Percentiles rank a stretch among this genome's conserved stretches.
These are phyloP conservation scores for Halichondria panicea DNA, from an alignment of 37 sponge, comb jelly and placozoan species.

Conservation along the genomic window DNA sequence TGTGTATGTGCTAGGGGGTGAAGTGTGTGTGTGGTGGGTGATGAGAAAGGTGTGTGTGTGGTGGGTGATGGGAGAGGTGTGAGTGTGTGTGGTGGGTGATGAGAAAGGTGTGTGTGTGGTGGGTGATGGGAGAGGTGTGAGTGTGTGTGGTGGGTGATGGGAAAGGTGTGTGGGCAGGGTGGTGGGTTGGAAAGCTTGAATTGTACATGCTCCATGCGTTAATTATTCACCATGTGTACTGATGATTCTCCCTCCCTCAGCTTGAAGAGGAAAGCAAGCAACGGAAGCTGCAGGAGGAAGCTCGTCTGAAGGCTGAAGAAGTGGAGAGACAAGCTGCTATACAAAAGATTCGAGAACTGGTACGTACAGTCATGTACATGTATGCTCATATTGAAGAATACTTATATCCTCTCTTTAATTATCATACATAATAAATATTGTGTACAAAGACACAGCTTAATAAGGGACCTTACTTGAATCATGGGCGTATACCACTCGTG, in stretches of 20 bases:
- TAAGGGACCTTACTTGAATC: no score
- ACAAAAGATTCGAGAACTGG: slow-evolving; percentile 54
- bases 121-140: no score
- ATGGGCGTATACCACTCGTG: no score
- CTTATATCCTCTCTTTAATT: no score
- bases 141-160: no score
- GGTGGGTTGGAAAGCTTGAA: no score
- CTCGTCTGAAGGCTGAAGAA: slow-evolving; percentile 55
- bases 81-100: slow-evolving; percentile 55
- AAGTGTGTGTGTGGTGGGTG: slow-evolving; percentile 37
- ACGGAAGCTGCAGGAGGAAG: slow-evolving; percentile 44
- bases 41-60: slow-evolving; percentile 53
- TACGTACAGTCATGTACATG: not conserved
- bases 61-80: no score
- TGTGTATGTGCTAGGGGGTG: not conserved
- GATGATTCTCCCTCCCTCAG: slow-evolving; percentile 20
- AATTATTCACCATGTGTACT: not conserved
- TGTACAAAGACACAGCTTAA: no score
- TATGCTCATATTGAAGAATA: no score
- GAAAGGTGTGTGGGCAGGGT: not conserved
- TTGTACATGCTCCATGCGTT: not conserved
- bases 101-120: slow-evolving; percentile 44
- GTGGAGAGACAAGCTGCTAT: slow-evolving; percentile 53
- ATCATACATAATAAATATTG: no score
- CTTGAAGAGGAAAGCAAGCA: slow-evolving; percentile 70